Base-by-base conservation (phyloP, 2,888 invertebrate genomes). In the Phortica magna region DNA sequence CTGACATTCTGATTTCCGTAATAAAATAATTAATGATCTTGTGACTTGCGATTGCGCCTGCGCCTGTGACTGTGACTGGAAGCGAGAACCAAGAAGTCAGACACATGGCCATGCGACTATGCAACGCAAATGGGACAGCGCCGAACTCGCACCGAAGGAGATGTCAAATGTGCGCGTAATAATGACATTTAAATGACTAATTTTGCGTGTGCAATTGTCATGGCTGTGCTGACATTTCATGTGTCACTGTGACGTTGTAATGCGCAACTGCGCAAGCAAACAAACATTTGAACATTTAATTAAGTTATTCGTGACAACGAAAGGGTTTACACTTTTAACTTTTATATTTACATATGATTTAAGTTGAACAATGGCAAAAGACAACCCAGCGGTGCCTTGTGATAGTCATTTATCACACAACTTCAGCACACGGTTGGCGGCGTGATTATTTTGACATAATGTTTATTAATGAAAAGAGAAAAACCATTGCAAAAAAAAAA, bases 1-100 rank as follows among this genome's bases (percentile, higher is more conserved):
- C 89, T 89, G 86, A 89, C 89, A 88, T 88, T 89, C 88, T 84
- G 89, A 86, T 89, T 89, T 86, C 83, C 88, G 88, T 84, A 88
- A 89, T 89, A 88, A 89, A 86, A 83, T 87, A 87, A 87, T 87
- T 87, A 87, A 87, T 87, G 88, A 89, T 84, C 82, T 53, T 48
- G 22, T 19, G 22, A 76, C 59, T 78, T 81, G 77, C 75, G 78
- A 48, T 19, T 64, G 48, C 78, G 81, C 78, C 84, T 31, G 31
- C 31, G 81, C 78, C 84, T 31, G 31, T 4, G 31, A n/a, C 68
- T 42, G n/a, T 22, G 61, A 17, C 14, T 10, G 19, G 17, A 22
- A 10, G 61, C 61, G 61, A 61, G n/a, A 41, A 3, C n/a, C 48
- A 65, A 59, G 71, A 71, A 43, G 31, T 53, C 31, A 22, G 14